Base-by-base conservation (phyloP, 2,113 vertebrate genomes). In the Nicator chloris region DNA sequence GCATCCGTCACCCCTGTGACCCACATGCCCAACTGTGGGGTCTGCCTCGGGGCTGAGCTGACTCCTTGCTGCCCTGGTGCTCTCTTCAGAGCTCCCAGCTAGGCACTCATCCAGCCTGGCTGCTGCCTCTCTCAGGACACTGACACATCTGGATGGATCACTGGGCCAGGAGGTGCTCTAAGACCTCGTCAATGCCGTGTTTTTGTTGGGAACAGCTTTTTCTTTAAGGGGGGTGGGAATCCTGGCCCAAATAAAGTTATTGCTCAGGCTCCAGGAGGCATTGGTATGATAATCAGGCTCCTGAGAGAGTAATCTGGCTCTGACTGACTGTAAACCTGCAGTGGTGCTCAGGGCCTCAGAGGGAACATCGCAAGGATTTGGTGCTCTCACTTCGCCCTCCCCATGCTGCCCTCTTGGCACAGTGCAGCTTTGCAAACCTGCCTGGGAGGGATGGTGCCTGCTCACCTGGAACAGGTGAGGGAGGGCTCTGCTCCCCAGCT, bases 181-280 rank as follows among this genome's bases (percentile, higher is more conserved):
- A 50, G 53, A 33, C 45, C 33, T 92, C 0, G 0, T 10, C 2
- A 4, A 40, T 26, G 21, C 13, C 1, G 1, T 3, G 6, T 39
- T 82, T 78, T 56, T 4, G 1, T 65, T 6, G 0, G 60, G 33
- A 84, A 69, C 35, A n/a, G 50, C 28, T 53, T 90, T 84, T 69
- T 17, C 11, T 72, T 84, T 50, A 16, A n/a, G 1, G 6, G 7
- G 5, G 2, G 20, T 54, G 49, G 18, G 40, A 60, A 4, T 82
- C 11, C 20, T 78, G 71, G 31, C n/a, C 27, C 6, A 3, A 65
- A 85, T 37, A 26, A n/a, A 69, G 45, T 22, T 82, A 23, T 65
- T 73, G 26, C 40, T 33, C 17, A 37, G 37, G 33, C 8, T 85
- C n/a, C 50, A 44, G n/a, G 11, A 47, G 37, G 10, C 9, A 17